Percentiles rank a stretch among this genome's conserved stretches.
These are phyloP conservation scores for Lepidocolaptes lacrymiger DNA, from an alignment of 2,797 vertebrate genomes.

Conservation along the genomic window DNA sequence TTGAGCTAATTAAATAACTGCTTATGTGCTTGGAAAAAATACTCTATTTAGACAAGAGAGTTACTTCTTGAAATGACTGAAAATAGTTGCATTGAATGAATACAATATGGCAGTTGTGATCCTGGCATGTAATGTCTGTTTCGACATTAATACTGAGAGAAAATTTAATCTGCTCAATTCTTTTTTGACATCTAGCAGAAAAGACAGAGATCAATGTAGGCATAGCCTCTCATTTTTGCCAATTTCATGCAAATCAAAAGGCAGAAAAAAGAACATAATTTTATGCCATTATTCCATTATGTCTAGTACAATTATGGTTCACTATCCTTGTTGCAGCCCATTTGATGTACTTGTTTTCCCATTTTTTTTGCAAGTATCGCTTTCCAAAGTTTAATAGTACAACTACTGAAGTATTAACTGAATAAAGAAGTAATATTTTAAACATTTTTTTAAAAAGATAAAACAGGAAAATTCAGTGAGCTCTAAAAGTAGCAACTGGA, in stretches of 20 bases:
- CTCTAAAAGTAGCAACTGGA: not conserved
- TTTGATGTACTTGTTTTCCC: not conserved
- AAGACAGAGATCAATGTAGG: slow-evolving; percentile 29
- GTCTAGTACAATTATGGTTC: not conserved
- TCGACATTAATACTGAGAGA: not conserved
- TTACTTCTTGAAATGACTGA: slow-evolving; percentile 27
- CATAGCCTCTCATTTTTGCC: slow-evolving; percentile 5
- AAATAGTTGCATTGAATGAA: slow-evolving; percentile 30
- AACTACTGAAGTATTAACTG: not conserved
- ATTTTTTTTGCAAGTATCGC: not conserved
- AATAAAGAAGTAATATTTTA: not conserved
- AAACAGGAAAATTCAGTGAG: not conserved
- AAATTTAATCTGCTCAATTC: slow-evolving; percentile 8
- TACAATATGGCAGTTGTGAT: slow-evolving; percentile 19
- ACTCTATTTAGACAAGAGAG: slow-evolving; percentile 8
- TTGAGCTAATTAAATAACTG: slow-evolving; percentile 37
- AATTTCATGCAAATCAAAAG: slow-evolving; percentile 48
- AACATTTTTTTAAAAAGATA: no score
- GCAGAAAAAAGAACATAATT: slow-evolving; percentile 16
- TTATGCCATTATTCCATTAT: slow-evolving; percentile 42
- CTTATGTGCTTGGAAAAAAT: slow-evolving; percentile 27
- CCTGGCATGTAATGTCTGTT: not conserved
- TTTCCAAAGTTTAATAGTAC: not conserved
- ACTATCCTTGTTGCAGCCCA: not conserved
- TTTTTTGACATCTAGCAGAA: slow-evolving; percentile 16